These are phyloP conservation scores for Dasypus novemcinctus DNA, from an alignment of 2,113 vertebrate species.

Conservation along the genomic window DNA sequence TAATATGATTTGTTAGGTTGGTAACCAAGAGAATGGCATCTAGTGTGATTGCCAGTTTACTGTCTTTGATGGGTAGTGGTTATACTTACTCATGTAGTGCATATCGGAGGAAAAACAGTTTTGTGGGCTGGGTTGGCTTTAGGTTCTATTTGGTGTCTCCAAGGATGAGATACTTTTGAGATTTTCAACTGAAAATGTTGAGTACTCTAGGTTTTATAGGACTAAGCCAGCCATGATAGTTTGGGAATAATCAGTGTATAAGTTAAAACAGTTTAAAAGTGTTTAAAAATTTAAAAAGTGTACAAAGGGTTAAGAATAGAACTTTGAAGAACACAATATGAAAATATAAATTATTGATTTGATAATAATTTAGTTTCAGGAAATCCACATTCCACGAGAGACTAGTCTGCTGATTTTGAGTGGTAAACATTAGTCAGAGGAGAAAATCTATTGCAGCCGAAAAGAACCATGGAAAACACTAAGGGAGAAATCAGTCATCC, in stretches of 20 bases:
- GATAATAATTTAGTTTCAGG: neutral
- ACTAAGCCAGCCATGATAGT: neutral
- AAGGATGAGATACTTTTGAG: neutral
- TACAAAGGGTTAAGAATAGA: neutral
- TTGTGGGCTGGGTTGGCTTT: neutral
- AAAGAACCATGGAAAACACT: neutral
- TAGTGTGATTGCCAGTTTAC: neutral
- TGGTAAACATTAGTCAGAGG: neutral
- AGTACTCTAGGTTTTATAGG: neutral
- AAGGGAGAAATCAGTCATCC: neutral
- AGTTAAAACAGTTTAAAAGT: neutral
- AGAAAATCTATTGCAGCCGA: neutral
- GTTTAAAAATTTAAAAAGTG: neutral
- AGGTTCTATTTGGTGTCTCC: neutral
- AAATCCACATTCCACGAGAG: neutral
- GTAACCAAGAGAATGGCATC: neutral
- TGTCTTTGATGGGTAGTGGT: neutral
- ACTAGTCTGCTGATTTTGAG: neutral
- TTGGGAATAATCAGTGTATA: neutral
- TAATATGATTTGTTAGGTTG: neutral
- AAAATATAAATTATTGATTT: neutral
- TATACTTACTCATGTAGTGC: neutral
- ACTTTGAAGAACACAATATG: no score
- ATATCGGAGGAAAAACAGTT: neutral
- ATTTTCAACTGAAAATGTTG: neutral